phyloP scores from a whole-genome alignment of 2,888 invertebrate species.

The Sinodicranocentrus sp. region DNA sequence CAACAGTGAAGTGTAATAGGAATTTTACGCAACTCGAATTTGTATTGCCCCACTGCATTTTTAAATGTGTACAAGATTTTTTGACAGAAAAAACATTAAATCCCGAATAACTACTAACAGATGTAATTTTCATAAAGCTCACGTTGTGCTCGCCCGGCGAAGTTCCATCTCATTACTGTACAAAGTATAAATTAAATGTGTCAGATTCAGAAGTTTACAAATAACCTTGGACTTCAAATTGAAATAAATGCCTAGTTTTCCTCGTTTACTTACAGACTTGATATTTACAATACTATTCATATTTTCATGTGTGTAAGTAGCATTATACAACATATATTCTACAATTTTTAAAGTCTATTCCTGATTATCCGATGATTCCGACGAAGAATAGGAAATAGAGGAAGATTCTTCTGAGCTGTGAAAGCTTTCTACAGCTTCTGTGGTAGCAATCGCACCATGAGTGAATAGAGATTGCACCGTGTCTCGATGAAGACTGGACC shows the following conservation, averaged over 20 bases:
- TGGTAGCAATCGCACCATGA: neutral
- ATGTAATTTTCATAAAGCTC: too few species aligned
- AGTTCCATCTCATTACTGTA: neutral
- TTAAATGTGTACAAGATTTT: too few species aligned
- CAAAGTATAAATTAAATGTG: neutral
- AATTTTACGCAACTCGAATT: too few species aligned
- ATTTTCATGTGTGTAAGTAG: neutral
- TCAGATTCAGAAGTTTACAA: neutral
- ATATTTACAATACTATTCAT: neutral
- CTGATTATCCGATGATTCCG: neutral
- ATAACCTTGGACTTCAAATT: conserved; percentile 7
- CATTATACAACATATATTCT: neutral
- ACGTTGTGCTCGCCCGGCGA: neutral
- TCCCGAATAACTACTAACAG: too few species aligned
- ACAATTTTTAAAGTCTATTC: neutral
- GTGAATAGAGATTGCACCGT: conserved; percentile 24
- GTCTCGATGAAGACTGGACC: conserved; percentile 31
- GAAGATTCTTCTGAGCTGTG: conserved; percentile 15
- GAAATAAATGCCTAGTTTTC: neutral
- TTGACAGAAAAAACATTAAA: too few species aligned
- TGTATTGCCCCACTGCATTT: too few species aligned
- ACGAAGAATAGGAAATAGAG: neutral
- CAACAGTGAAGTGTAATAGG: too few species aligned
- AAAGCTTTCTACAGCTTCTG: conserved; percentile 17
- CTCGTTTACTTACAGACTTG: neutral